Conservation (phyloP, 2,113 vertebrate species). For the Cercocebus atys region DNA sequence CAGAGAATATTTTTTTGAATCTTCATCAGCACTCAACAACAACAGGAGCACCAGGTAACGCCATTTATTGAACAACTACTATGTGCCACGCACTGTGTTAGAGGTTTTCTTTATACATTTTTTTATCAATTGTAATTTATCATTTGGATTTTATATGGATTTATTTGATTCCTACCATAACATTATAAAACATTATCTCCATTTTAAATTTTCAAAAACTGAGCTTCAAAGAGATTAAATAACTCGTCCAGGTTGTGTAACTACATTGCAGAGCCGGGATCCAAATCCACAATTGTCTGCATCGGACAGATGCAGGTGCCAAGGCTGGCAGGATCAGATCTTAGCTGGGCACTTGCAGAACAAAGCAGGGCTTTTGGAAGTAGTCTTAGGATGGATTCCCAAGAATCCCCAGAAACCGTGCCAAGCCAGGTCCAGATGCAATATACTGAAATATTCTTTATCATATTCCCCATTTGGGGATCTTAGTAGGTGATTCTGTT, state of each 20-base stretch:
- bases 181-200: neutral
- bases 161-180: neutral
- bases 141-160: neutral
- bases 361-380: neutral
- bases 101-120: neutral
- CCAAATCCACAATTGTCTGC: neutral
- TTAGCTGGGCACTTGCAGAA: neutral
- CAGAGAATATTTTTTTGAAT: neutral
- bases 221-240: neutral
- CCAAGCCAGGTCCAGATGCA: neutral
- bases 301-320: neutral
- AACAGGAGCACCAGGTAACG: neutral
- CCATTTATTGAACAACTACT: neutral
- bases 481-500: neutral
- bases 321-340: neutral
- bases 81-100: neutral
- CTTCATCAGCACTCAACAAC: neutral
- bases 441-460: neutral
- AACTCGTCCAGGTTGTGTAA: neutral
- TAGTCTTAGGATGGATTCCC: neutral
- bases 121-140: neutral
- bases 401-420: neutral
- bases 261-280: neutral
- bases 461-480: neutral
- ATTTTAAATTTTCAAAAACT: neutral